Evolutionary conservation across 2,888 invertebrate species (phyloP).

Genomic region (Lycaena phlaeas): DNA sequence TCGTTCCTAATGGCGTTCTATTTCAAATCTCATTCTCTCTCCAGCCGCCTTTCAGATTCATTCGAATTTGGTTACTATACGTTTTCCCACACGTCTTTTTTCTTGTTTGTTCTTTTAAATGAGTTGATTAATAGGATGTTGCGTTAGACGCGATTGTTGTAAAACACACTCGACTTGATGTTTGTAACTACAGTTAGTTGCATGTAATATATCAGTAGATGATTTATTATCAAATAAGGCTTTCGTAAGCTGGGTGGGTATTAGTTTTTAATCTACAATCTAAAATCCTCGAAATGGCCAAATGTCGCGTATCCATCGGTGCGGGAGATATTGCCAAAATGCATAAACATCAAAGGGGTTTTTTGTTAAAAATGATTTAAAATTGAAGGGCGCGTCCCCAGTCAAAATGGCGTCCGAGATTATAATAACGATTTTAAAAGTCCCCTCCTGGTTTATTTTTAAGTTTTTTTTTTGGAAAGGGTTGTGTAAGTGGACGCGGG

Average conservation of each 20-base stretch:
- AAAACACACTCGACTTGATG: constrained; percentile 10
- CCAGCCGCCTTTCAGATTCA: constrained; percentile 68
- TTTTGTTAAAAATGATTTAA: constrained; percentile 65
- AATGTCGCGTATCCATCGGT: constrained; percentile 55
- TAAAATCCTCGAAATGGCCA: constrained; percentile 60
- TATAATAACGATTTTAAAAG: constrained; percentile 72
- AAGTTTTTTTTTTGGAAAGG: constrained; percentile 53
- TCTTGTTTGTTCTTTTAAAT: constrained; percentile 55
- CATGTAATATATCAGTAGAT: constrained; percentile 22
- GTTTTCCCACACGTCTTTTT: constrained; percentile 69
- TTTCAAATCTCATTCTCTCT: constrained; percentile 73
- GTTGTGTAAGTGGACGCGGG: constrained; percentile 63
- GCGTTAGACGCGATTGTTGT: constrained; percentile 45
- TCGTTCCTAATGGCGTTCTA: constrained; percentile 71
- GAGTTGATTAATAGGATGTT: constrained; percentile 67
- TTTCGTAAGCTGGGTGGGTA: constrained; percentile 25
- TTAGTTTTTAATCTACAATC: constrained; percentile 65
- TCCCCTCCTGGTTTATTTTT: constrained; percentile 57
- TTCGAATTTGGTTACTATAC: constrained; percentile 65
- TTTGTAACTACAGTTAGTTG: constrained; percentile 16
- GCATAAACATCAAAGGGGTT: constrained; percentile 70
- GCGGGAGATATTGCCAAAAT: constrained; percentile 66
- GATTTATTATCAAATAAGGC: constrained; percentile 38
- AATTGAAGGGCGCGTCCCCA: constrained; percentile 69
- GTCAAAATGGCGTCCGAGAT: constrained; percentile 69